A percentile compares a stretch with the other conserved stretches of the same genome.
Evolutionary conservation across 2,113 vertebrate genomes (phyloP).

Genomic region (Gobius niger): DNA sequence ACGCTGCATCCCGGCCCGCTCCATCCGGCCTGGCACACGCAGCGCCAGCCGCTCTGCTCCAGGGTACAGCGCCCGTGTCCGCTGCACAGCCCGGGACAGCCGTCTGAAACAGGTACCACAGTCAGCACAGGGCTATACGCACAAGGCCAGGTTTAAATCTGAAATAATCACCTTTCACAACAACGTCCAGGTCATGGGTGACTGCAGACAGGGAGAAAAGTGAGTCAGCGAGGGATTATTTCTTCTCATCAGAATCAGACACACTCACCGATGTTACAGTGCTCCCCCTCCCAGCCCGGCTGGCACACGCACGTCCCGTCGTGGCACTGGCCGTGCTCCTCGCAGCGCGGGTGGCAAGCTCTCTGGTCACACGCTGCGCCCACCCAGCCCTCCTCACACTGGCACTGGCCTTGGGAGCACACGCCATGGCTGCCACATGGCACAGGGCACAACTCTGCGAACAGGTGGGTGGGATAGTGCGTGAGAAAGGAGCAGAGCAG

Average conservation of each 20-base stretch:
- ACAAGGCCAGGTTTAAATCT: constrained; percentile 12
- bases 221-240: constrained; percentile 21
- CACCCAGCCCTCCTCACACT: constrained; percentile 94
- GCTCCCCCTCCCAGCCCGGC: constrained; percentile 97
- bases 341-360: constrained; percentile 89
- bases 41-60: constrained; percentile 98
- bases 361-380: constrained; percentile 88
- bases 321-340: constrained; percentile 93
- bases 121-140: background rate
- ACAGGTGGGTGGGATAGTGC: constrained; percentile 45
- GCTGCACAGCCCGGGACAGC: constrained; percentile 94
- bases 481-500: constrained; percentile 46
- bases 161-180: constrained; percentile 76
- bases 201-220: constrained; percentile 42
- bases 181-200: constrained; percentile 78
- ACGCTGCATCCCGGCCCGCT: constrained; percentile 92
- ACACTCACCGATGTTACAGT: constrained; percentile 93
- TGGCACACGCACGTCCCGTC: constrained; percentile 96
- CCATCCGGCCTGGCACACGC: constrained; percentile 97
- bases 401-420: constrained; percentile 88
- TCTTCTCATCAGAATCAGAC: constrained; percentile 31
- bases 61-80: constrained; percentile 96
- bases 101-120: constrained; percentile 76
- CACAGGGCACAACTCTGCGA: constrained; percentile 89
- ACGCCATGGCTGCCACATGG: constrained; percentile 91